Evolutionary conservation across 2,888 invertebrate species (phyloP).

Genomic region (Tortrix viridana): DNA sequence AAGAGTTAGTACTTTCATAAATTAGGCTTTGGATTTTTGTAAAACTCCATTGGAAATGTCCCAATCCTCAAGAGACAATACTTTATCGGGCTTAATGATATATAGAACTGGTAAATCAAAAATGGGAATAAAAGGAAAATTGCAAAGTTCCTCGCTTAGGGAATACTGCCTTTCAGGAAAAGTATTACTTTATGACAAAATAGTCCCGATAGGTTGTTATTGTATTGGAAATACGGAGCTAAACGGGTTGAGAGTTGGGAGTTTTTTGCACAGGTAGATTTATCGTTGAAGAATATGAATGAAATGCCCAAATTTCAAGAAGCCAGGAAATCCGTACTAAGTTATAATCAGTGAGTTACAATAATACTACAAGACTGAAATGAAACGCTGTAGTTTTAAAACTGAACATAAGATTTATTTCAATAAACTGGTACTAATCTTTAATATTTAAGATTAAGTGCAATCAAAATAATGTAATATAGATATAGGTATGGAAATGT

Average conservation of each 20-base stretch:
- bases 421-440: too few relatives aligned
- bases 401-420: too few relatives aligned
- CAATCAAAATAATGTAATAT: too few relatives aligned
- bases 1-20: too few relatives aligned
- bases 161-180: neutral
- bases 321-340: neutral
- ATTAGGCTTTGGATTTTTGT: neutral
- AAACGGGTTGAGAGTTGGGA: neutral
- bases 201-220: neutral
- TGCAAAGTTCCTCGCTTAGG: neutral
- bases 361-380: too few relatives aligned
- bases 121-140: slow-evolving; percentile 6
- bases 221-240: neutral
- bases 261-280: neutral
- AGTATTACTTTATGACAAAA: slow-evolving; percentile 11
- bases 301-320: neutral
- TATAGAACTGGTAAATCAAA: slow-evolving; percentile 12
- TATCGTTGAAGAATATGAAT: neutral
- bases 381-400: too few relatives aligned
- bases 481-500: too few relatives aligned
- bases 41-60: neutral
- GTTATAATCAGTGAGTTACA: too few relatives aligned
- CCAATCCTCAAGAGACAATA: slow-evolving; percentile 7
- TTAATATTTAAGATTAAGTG: too few relatives aligned
- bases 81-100: slow-evolving; percentile 14